Base-by-base conservation (phyloP, 2,797 vertebrate genomes). In the Cyprinodon diabolis region DNA sequence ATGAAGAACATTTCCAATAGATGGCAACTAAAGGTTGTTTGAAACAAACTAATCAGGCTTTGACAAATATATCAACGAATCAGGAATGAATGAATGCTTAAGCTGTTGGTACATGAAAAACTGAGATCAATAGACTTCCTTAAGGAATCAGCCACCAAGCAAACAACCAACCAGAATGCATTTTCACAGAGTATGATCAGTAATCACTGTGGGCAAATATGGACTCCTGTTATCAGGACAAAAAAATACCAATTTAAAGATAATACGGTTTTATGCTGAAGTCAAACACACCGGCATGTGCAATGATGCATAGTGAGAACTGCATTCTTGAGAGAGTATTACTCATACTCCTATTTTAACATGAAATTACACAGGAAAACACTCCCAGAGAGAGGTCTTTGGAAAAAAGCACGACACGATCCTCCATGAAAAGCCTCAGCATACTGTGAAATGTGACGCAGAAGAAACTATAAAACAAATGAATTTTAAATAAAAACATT, bases 381-480 rank as follows among this genome's bases (percentile, higher is more conserved):
- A 23, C 17, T 8, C 19, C 70, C 77, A 75, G 66, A 75, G 68
- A 83, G 62, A 77, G 35, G 23, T 52, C 51, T 80, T 79, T 57
- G 56, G 77, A 19, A 45, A 45, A 48, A 45, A 60, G 78, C 71
- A 40, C 7, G 13, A 45, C 51, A 72, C 70, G 55, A 77, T 72
- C 23, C 49, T 75, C 74, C 17, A 25, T 43, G 63, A 84, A 76
- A 13, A 77, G 58, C 81, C 75, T 72, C 54, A n/a, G 76, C 23
- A 57, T 83, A 73, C 80, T 78, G 84, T 75, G 68, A 60, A 84
- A 74, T 77, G 77, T 70, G 69, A 17, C 71, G 30, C 69, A 37
- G 6, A 60, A 60, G 73, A 49, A 71, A 49, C 76, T 62, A 86
- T 80, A 23, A 83, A 86, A 87, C 37, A 66, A 73, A 68, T 78